Percentiles rank a stretch among this genome's conserved stretches.
phyloP scores from a whole-genome alignment of 2,797 vertebrate genomes.

The Percopsis omiscomaycus region DNA sequence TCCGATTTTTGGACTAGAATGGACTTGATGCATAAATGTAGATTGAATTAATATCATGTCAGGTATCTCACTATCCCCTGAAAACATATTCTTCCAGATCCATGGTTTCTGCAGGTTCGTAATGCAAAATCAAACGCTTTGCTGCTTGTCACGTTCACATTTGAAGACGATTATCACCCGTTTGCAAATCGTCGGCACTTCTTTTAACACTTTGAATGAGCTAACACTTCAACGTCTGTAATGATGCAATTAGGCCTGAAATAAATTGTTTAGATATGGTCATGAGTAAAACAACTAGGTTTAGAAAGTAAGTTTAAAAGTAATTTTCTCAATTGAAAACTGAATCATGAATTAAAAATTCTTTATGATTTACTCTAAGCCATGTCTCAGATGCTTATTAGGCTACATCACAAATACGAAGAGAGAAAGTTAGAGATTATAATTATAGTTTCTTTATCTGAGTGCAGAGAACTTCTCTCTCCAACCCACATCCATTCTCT shows the following conservation, averaged over 20 bases:
- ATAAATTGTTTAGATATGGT: conserved; percentile 9
- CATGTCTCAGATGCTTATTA: too few relatives aligned
- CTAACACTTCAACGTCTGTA: conserved; percentile 53
- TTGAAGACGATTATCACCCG: conserved; percentile 43
- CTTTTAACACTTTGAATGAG: conserved; percentile 60
- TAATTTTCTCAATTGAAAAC: background rate
- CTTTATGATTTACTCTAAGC: background rate
- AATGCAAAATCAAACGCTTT: conserved; percentile 14
- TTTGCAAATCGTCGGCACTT: conserved; percentile 58
- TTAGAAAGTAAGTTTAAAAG: too few relatives aligned
- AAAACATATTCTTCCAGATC: too few relatives aligned
- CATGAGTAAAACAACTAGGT: too few relatives aligned
- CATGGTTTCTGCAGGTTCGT: background rate
- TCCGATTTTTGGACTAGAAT: too few relatives aligned
- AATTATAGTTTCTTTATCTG: too few relatives aligned
- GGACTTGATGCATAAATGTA: too few relatives aligned
- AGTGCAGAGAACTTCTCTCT: background rate
- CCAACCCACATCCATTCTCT: conserved; percentile 35
- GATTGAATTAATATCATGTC: too few relatives aligned
- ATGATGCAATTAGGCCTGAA: conserved; percentile 58
- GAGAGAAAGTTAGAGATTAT: too few relatives aligned
- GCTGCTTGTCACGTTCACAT: conserved; percentile 8
- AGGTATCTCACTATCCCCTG: too few relatives aligned
- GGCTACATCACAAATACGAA: too few relatives aligned
- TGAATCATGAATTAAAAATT: background rate